Evolutionary conservation across 2,888 invertebrate genomes (phyloP).

Genomic region (Euzophera pinguis): DNA sequence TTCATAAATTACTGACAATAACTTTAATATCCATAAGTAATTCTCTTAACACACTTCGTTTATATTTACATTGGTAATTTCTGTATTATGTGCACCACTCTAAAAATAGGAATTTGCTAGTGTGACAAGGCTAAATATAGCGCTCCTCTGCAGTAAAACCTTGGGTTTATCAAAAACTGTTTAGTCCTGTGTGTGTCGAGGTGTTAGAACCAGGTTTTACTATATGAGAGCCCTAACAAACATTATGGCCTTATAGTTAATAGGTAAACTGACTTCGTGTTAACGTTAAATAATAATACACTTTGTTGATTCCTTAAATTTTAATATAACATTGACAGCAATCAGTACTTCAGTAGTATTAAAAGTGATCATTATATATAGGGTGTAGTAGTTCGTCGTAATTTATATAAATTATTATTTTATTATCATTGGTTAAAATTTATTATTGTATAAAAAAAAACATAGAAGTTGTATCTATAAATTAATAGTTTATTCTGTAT

Average conservation of each 20-base stretch:
- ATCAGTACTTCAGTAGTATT: slow-evolving; percentile 79
- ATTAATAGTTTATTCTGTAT: slow-evolving; percentile 76
- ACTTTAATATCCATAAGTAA: too few species aligned
- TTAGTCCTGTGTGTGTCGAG: not conserved
- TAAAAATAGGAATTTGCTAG: not conserved
- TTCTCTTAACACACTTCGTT: too few species aligned
- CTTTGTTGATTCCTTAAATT: slow-evolving; percentile 66
- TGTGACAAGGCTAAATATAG: not conserved
- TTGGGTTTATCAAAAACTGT: not conserved
- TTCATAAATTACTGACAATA: too few species aligned
- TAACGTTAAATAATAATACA: slow-evolving; percentile 51
- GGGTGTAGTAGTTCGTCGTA: slow-evolving; percentile 62
- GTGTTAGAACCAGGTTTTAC: not conserved
- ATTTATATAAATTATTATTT: slow-evolving; percentile 72
- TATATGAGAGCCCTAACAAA: slow-evolving; percentile 26
- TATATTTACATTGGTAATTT: too few species aligned
- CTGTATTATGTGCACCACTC: too few species aligned
- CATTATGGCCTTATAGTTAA: slow-evolving; percentile 75
- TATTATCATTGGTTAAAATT: slow-evolving; percentile 58
- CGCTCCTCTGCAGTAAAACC: not conserved
- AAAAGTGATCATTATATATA: slow-evolving; percentile 72
- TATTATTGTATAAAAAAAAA: slow-evolving; percentile 65
- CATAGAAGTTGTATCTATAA: slow-evolving; percentile 69
- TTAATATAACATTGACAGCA: slow-evolving; percentile 71
- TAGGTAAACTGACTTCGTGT: slow-evolving; percentile 67